These are phyloP conservation scores for Lemur catta DNA, from an alignment of 2,797 vertebrate species.

Conservation along the genomic window DNA sequence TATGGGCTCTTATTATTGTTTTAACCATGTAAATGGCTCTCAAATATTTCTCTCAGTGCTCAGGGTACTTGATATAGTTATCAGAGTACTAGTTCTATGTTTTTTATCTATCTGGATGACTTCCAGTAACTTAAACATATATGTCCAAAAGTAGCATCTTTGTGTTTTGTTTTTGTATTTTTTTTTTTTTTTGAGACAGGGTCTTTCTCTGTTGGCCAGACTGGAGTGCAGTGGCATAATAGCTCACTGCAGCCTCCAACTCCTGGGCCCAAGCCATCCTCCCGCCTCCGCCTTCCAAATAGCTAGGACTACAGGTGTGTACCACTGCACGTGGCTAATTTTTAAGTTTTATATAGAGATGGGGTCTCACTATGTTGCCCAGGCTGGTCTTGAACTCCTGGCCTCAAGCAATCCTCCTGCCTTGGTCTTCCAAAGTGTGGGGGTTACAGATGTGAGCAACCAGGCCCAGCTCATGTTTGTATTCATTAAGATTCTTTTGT, in stretches of 20 bases:
- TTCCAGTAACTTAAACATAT: neutral
- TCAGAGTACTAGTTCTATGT: neutral
- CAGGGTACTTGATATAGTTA: neutral
- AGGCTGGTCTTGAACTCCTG: neutral
- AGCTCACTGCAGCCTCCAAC: neutral
- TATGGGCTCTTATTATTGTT: neutral
- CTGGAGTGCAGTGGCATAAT: neutral
- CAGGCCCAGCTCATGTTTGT: neutral
- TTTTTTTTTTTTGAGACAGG: neutral
- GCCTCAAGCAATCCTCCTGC: neutral
- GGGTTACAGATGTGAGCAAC: neutral
- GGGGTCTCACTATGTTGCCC: neutral
- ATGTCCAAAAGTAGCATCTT: neutral
- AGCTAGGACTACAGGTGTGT: neutral
- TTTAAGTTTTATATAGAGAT: neutral
- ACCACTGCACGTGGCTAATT: neutral
- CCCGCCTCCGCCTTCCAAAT: neutral
- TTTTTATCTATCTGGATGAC: neutral
- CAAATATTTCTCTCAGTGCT: neutral
- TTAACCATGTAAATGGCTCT: neutral
- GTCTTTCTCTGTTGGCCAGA: neutral
- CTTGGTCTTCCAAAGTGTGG: neutral
- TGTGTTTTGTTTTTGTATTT: neutral
- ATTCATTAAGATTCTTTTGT: neutral
- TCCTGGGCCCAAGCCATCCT: neutral